These are phyloP conservation scores for Micronisus gabar DNA, from an alignment of 2,113 vertebrate genomes.

Conservation along the genomic window DNA sequence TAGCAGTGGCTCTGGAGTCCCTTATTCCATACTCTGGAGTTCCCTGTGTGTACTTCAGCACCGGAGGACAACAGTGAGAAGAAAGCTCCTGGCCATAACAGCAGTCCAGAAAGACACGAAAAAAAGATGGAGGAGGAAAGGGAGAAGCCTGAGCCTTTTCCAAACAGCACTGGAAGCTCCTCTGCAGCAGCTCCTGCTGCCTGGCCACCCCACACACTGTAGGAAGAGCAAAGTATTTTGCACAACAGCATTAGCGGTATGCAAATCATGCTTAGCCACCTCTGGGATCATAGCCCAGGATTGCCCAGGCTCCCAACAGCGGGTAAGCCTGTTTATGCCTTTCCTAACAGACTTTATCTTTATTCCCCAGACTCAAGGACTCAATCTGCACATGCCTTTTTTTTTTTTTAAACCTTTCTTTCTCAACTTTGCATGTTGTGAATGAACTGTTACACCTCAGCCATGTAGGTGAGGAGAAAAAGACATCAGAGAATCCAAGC, in stretches of 20 bases:
- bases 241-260: not conserved
- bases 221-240: not conserved
- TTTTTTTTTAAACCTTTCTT: not conserved
- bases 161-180: not conserved
- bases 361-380: not conserved
- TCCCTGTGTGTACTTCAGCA: not conserved
- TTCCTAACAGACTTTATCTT: not conserved
- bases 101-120: rapidly evolving
- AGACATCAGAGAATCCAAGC: not conserved
- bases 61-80: not conserved
- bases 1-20: not conserved
- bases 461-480: not conserved
- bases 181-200: not conserved
- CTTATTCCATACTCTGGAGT: not conserved
- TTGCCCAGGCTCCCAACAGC: not conserved
- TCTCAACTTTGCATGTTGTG: not conserved
- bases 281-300: not conserved
- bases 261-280: not conserved
- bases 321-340: rapidly evolving
- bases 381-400: rapidly evolving
- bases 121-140: not conserved
- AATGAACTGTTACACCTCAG: not conserved
- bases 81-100: not conserved
- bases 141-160: not conserved
- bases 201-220: not conserved